Evolutionary conservation across 2,113 vertebrate species (phyloP).

Genomic region (Eubucco bourcierii): DNA sequence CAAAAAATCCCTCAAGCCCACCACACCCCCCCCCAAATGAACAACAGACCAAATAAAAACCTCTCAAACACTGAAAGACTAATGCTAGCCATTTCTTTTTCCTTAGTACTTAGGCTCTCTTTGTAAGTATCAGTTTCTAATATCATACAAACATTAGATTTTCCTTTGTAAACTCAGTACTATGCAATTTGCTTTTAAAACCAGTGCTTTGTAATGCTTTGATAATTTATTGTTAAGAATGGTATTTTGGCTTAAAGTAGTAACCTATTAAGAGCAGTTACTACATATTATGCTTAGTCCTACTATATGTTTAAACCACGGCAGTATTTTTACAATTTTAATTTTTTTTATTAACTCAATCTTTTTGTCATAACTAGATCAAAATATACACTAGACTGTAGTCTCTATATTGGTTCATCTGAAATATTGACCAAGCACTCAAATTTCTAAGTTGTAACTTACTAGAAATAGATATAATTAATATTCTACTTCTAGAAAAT

Average conservation of each 20-base stretch:
- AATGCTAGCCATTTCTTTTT: no score
- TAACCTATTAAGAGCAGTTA: not conserved
- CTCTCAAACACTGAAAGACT: not conserved
- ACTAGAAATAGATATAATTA: not conserved
- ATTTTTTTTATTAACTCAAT: not conserved
- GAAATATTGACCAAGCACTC: not conserved
- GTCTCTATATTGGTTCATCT: not conserved
- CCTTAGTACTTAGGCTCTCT: no score
- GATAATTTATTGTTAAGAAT: not conserved
- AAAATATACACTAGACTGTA: not conserved
- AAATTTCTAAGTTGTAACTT: not conserved
- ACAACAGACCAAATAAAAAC: not conserved
- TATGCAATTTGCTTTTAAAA: not conserved
- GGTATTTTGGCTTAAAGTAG: not conserved
- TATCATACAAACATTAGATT: not conserved
- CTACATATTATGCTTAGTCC: not conserved
- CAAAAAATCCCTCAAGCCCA: no score
- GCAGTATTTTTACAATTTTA: not conserved
- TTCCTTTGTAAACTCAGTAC: not conserved
- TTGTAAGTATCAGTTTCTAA: no score
- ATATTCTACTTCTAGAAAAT: not conserved
- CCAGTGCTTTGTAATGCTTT: not conserved
- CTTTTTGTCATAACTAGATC: not conserved
- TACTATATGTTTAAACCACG: not conserved
- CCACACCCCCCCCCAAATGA: no score